Conservation (phyloP, 2,113 vertebrate genomes). For the Synchiropus splendidus region DNA sequence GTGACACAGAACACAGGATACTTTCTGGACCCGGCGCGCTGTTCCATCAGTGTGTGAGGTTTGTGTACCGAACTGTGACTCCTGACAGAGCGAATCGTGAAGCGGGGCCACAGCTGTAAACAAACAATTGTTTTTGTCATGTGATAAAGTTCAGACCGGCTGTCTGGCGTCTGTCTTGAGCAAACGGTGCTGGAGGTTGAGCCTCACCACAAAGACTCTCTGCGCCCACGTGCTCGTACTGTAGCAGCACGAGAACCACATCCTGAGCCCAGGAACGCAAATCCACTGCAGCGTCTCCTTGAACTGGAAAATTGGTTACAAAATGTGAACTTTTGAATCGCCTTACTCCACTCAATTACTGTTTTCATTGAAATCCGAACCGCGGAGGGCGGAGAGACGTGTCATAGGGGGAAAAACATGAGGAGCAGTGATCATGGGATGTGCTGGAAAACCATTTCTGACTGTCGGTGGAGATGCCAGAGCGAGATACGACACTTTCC, state of each 20-base stretch:
- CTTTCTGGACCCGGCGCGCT: no score
- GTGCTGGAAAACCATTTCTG: slow-evolving; percentile 45
- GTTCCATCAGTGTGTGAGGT: no score
- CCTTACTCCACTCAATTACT: slow-evolving; percentile 61
- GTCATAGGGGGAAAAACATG: slow-evolving; percentile 52
- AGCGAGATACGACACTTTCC: slow-evolving; percentile 57
- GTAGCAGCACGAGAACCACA: slow-evolving; percentile 69
- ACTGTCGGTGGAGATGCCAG: slow-evolving; percentile 60
- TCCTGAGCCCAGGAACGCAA: slow-evolving; percentile 65
- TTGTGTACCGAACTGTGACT: no score
- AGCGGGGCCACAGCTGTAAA: slow-evolving; percentile 41
- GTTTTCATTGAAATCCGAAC: slow-evolving; percentile 67
- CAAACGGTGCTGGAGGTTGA: slow-evolving; percentile 53
- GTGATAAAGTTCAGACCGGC: slow-evolving; percentile 52
- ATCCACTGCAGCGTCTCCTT: slow-evolving; percentile 58
- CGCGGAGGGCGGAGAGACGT: slow-evolving; percentile 46
- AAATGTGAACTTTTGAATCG: slow-evolving; percentile 73
- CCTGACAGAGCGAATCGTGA: slow-evolving; percentile 26
- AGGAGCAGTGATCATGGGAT: slow-evolving; percentile 54
- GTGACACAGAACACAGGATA: slow-evolving; percentile 29
- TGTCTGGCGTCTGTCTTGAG: slow-evolving; percentile 64
- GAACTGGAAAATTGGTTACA: slow-evolving; percentile 72
- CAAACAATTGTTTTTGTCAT: slow-evolving; percentile 64
- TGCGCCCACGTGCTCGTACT: slow-evolving; percentile 56
- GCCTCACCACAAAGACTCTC: slow-evolving; percentile 58